Percentiles rank a stretch among this genome's conserved stretches.
phyloP scores from a whole-genome alignment of 2,113 vertebrate species.

The Planiliza haematocheilus region DNA sequence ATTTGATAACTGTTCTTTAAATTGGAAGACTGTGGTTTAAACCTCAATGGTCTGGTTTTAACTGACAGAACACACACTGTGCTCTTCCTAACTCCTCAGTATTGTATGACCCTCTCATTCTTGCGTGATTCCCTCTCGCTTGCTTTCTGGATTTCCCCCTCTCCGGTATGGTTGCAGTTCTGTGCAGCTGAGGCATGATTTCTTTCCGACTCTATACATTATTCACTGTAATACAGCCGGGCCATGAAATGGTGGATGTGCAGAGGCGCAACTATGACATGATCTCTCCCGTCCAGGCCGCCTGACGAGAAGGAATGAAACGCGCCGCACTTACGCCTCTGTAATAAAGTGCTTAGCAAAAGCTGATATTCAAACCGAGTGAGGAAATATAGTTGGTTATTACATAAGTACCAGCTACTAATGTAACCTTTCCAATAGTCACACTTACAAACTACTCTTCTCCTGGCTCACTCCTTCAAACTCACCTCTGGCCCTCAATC shows the following conservation, averaged over 20 bases:
- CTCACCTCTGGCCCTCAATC: slow-evolving; percentile 41
- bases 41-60: neutral
- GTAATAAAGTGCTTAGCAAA: slow-evolving; percentile 54
- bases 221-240: slow-evolving; percentile 74
- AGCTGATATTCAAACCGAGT: slow-evolving; percentile 41
- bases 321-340: slow-evolving; percentile 50
- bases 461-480: slow-evolving; percentile 23
- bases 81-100: neutral
- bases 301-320: slow-evolving; percentile 48
- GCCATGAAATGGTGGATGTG: slow-evolving; percentile 59
- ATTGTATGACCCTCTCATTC: slow-evolving; percentile 24
- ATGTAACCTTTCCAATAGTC: slow-evolving; percentile 54
- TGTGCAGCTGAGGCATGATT: slow-evolving; percentile 47
- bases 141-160: slow-evolving; percentile 51
- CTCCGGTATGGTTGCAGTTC: slow-evolving; percentile 31
- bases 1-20: neutral
- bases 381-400: slow-evolving; percentile 23
- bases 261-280: slow-evolving; percentile 59
- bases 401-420: slow-evolving; percentile 37
- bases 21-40: neutral
- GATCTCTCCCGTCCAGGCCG: slow-evolving; percentile 52
- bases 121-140: neutral
- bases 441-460: slow-evolving; percentile 28
- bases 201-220: slow-evolving; percentile 65
- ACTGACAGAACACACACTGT: neutral